Evolutionary conservation across 1,140 invertebrate species (phyloP).

Genomic region (Nomia melanderi): DNA sequence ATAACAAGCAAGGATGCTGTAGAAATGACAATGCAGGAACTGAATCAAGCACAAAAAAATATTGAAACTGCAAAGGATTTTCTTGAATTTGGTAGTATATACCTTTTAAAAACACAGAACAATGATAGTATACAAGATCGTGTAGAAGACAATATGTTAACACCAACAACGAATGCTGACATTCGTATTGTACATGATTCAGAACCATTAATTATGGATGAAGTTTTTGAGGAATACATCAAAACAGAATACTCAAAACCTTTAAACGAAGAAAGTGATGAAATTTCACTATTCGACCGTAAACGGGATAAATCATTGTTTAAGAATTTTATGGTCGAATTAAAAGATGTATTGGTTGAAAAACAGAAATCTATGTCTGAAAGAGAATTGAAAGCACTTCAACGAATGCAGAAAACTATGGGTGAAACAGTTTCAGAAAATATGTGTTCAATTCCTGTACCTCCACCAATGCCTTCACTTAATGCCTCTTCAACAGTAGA

Average conservation of each 20-base stretch:
- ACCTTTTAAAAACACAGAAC: slow-evolving; percentile 64
- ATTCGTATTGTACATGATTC: slow-evolving; percentile 62
- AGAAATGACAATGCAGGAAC: slow-evolving; percentile 56
- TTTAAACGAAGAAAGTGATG: slow-evolving; percentile 66
- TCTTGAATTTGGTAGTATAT: slow-evolving; percentile 70
- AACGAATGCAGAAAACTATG: slow-evolving; percentile 67
- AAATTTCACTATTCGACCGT: slow-evolving; percentile 53
- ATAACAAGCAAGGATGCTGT: slow-evolving; percentile 50
- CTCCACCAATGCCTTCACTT: slow-evolving; percentile 48
- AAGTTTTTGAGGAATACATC: slow-evolving; percentile 79
- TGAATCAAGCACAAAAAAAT: slow-evolving; percentile 69
- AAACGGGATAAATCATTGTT: slow-evolving; percentile 72
- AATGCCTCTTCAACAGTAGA: neutral
- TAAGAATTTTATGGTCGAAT: slow-evolving; percentile 77
- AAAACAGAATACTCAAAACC: slow-evolving; percentile 75
- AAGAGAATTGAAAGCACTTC: slow-evolving; percentile 74
- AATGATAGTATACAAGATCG: slow-evolving; percentile 14
- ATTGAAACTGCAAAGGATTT: slow-evolving; percentile 73
- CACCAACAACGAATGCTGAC: slow-evolving; percentile 24
- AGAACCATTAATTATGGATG: slow-evolving; percentile 75
- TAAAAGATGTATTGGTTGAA: slow-evolving; percentile 77
- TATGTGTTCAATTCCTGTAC: slow-evolving; percentile 20
- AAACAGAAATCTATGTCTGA: slow-evolving; percentile 75
- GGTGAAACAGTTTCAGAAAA: slow-evolving; percentile 14
- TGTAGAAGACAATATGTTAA: slow-evolving; percentile 22